Conservation (phyloP, 2,888 invertebrate genomes). For the Epiblema foenella region DNA sequence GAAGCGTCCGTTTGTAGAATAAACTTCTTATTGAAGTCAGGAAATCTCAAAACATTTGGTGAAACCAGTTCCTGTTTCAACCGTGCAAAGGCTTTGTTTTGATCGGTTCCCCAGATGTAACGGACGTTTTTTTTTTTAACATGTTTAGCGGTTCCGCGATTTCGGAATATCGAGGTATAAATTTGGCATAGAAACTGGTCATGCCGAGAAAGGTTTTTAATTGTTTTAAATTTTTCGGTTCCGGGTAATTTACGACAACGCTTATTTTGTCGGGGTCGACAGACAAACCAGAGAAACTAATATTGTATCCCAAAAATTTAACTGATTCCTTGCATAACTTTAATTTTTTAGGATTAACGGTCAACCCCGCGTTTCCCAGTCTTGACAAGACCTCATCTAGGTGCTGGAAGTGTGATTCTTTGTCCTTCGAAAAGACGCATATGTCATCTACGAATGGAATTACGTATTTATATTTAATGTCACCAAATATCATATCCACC, state of each 20-base stretch:
- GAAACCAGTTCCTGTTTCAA: slow-evolving; percentile 28
- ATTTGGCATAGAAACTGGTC: slow-evolving; percentile 38
- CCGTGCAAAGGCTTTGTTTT: slow-evolving; percentile 5
- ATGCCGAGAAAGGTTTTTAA: slow-evolving; percentile 37
- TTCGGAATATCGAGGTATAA: slow-evolving; percentile 29
- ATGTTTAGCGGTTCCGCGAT: slow-evolving; percentile 29
- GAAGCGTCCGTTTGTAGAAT: slow-evolving; percentile 32
- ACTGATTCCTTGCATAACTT: slow-evolving; percentile 30
- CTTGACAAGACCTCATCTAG: slow-evolving; percentile 15
- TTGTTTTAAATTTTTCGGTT: slow-evolving; percentile 34
- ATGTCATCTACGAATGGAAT: slow-evolving; percentile 32
- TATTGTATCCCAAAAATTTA: slow-evolving; percentile 25
- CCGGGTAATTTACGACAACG: slow-evolving; percentile 25
- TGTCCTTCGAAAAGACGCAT: slow-evolving; percentile 23
- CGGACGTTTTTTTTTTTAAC: slow-evolving; percentile 9
- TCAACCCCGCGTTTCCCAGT: slow-evolving; percentile 14
- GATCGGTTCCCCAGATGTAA: slow-evolving; percentile 15
- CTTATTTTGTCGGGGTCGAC: slow-evolving; percentile 23
- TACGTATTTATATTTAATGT: slow-evolving; percentile 32
- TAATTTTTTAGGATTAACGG: slow-evolving; percentile 21
- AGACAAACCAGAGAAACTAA: slow-evolving; percentile 8
- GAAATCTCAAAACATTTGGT: slow-evolving; percentile 33
- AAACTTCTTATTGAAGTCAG: slow-evolving; percentile 26
- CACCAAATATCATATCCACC: slow-evolving; percentile 12
- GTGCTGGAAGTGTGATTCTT: slow-evolving; percentile 17